Percentiles rank a stretch among this genome's conserved stretches.
Conservation (phyloP, 2,113 vertebrate species). For the Pavo muticus region DNA sequence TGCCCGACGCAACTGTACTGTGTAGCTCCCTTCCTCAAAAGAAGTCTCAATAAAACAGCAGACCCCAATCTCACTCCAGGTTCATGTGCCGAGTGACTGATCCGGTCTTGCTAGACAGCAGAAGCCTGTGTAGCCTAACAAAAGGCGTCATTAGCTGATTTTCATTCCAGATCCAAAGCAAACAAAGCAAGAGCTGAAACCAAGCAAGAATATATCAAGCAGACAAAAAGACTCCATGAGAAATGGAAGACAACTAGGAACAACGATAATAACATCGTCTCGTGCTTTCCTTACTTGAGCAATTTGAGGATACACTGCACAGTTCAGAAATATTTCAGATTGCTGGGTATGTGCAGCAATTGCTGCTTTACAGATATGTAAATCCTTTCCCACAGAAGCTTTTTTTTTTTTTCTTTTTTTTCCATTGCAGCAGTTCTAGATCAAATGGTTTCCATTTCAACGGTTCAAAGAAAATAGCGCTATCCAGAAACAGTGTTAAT, state of each 20-base stretch:
- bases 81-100: slow-evolving; percentile 1
- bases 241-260: slow-evolving; percentile 66
- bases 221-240: slow-evolving; percentile 70
- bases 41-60: not conserved
- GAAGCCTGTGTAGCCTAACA: slow-evolving; percentile 30
- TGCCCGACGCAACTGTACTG: not conserved
- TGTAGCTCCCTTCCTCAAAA: not conserved
- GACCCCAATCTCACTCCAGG: not conserved
- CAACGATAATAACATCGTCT: slow-evolving; percentile 66
- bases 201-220: slow-evolving; percentile 69
- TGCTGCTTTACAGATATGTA: slow-evolving; percentile 61
- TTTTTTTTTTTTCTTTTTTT: slow-evolving; percentile 46
- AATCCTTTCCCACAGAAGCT: slow-evolving; percentile 44
- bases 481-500: slow-evolving; percentile 11
- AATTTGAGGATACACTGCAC: slow-evolving; percentile 63
- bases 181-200: slow-evolving; percentile 69
- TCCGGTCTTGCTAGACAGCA: not conserved
- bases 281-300: slow-evolving; percentile 64
- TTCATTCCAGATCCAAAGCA: slow-evolving; percentile 60
- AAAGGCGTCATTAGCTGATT: slow-evolving; percentile 62
- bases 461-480: not conserved
- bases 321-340: slow-evolving; percentile 71
- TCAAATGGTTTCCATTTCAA: slow-evolving; percentile 11
- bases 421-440: slow-evolving; percentile 28
- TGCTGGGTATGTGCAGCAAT: slow-evolving; percentile 65